A percentile compares a stretch with the other conserved stretches of the same genome.
phyloP scores from a whole-genome alignment of 1,140 invertebrate species.

The Drosophila saltans region DNA sequence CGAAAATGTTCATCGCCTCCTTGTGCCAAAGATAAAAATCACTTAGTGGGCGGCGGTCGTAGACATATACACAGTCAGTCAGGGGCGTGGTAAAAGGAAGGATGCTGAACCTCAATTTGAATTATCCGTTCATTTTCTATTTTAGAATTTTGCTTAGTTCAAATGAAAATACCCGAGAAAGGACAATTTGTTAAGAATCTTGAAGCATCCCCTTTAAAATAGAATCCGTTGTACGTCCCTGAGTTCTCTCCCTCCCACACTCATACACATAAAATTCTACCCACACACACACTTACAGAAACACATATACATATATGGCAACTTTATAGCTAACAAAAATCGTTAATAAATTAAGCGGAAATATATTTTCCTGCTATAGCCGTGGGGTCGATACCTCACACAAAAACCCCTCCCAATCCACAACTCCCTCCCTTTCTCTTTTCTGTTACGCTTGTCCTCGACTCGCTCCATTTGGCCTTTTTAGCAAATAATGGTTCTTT shows the following conservation, averaged over 20 bases:
- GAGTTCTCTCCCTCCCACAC: background rate
- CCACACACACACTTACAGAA: background rate
- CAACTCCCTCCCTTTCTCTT: background rate
- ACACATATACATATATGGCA: slow-evolving; percentile 48
- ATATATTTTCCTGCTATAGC: slow-evolving; percentile 66
- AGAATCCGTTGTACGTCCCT: background rate
- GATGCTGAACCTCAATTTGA: background rate
- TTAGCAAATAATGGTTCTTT: slow-evolving; percentile 53
- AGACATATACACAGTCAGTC: background rate
- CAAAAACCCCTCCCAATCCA: background rate
- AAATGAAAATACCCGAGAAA: too few relatives aligned
- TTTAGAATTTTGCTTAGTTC: too few relatives aligned
- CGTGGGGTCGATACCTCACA: slow-evolving; percentile 16
- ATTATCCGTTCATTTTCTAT: too few relatives aligned
- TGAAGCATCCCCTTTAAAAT: background rate
- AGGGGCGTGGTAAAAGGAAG: background rate
- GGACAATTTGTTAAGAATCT: too few relatives aligned
- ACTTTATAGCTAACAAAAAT: slow-evolving; percentile 80
- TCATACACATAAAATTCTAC: slow-evolving; percentile 18
- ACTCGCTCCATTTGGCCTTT: slow-evolving; percentile 62
- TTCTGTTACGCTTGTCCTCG: background rate
- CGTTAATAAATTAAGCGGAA: slow-evolving; percentile 83
- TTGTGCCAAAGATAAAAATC: slow-evolving; percentile 70
- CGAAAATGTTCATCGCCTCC: slow-evolving; percentile 23
- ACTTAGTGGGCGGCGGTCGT: slow-evolving; percentile 52